Conservation (phyloP, 2,888 invertebrate species). For the Pecten maximus region DNA sequence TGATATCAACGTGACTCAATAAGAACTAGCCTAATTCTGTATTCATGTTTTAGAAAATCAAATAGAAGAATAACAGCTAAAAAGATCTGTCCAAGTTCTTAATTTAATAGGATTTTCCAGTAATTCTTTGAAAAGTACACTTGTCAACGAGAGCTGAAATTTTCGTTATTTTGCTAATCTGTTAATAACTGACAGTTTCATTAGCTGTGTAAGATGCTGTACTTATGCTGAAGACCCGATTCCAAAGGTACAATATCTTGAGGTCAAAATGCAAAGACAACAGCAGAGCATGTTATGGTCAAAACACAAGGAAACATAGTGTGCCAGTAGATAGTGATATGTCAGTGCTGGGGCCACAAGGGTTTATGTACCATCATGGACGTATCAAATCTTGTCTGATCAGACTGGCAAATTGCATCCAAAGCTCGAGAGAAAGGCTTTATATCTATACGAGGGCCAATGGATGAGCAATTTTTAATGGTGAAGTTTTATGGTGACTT, state of each 20-base stretch:
- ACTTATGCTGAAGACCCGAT: not conserved
- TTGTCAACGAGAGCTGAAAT: not conserved
- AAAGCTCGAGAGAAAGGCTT: slow-evolving; percentile 16
- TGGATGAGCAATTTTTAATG: not conserved
- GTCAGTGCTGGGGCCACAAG: slow-evolving; percentile 5
- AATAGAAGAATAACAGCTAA: not conserved
- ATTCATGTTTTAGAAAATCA: slow-evolving; percentile 2
- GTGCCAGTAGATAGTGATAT: not conserved
- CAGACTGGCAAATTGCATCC: slow-evolving; percentile 6
- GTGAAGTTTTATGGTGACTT: not conserved
- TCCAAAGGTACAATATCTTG: not conserved
- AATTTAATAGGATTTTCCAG: slow-evolving; percentile 25
- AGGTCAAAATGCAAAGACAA: not conserved
- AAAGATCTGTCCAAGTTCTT: not conserved
- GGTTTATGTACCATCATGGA: not conserved
- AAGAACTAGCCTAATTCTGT: not conserved
- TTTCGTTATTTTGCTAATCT: not conserved
- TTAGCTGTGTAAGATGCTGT: not conserved
- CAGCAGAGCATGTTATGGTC: not conserved
- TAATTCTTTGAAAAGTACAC: not conserved
- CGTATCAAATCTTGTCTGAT: slow-evolving; percentile 23
- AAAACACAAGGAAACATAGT: not conserved
- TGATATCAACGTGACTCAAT: not conserved
- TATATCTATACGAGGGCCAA: not conserved
- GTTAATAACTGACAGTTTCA: not conserved